Percentiles rank a stretch among this genome's conserved stretches.
phyloP scores from a whole-genome alignment of 1,140 invertebrate species.

The Glossosoma conforme region DNA sequence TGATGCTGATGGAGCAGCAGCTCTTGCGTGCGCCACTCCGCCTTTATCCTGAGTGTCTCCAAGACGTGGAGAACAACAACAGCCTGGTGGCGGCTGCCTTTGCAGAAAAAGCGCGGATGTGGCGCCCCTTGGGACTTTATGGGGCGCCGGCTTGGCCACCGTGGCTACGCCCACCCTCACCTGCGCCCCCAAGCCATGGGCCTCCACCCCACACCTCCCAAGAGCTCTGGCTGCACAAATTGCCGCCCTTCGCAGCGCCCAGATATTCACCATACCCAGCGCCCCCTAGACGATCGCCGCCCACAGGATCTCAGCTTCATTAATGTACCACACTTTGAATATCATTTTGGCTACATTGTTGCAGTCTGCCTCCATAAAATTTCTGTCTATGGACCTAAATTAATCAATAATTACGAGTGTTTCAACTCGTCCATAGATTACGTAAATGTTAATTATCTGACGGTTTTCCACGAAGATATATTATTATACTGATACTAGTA shows the following conservation, averaged over 20 bases:
- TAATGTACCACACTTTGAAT: too few species aligned
- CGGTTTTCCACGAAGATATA: too few species aligned
- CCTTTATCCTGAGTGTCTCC: constrained; percentile 39
- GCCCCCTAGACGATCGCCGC: constrained; percentile 31
- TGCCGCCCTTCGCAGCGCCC: constrained; percentile 34
- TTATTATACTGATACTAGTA: too few species aligned
- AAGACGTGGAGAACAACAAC: constrained; percentile 28
- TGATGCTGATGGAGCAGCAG: constrained; percentile 51
- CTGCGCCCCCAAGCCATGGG: constrained; percentile 36
- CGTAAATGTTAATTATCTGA: too few species aligned
- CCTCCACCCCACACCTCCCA: constrained; percentile 34
- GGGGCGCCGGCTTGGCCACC: constrained; percentile 42
- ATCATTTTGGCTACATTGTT: not conserved
- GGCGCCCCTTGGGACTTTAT: constrained; percentile 43
- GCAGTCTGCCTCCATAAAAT: too few species aligned
- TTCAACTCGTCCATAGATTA: too few species aligned
- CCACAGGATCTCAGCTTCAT: constrained; percentile 22
- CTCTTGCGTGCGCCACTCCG: constrained; percentile 45
- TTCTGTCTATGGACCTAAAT: too few species aligned
- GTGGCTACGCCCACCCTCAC: constrained; percentile 40
- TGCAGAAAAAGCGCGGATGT: constrained; percentile 39
- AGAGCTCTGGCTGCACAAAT: constrained; percentile 45
- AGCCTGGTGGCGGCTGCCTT: constrained; percentile 34
- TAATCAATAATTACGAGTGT: too few species aligned
- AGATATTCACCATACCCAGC: constrained; percentile 47